Conservation (phyloP, 2,113 vertebrate genomes). For the Peromyscus maniculatus region DNA sequence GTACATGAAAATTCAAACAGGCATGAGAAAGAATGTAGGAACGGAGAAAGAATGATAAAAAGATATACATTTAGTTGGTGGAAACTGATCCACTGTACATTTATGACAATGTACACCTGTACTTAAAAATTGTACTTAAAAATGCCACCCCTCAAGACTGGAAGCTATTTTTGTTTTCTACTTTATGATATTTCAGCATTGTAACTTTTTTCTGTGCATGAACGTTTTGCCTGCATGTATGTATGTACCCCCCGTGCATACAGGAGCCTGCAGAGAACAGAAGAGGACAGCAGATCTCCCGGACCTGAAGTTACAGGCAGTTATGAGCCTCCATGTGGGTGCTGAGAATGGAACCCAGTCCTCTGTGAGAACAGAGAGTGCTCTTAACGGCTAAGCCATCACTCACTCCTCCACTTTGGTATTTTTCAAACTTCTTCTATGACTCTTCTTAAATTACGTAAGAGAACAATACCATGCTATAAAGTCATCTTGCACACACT, state of each 20-base stretch:
- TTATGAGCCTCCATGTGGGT: neutral
- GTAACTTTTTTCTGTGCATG: neutral
- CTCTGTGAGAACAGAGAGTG: neutral
- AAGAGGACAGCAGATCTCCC: no score
- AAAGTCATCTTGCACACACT: constrained; percentile 15
- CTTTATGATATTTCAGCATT: constrained; percentile 18
- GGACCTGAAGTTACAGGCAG: neutral
- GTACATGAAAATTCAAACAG: neutral
- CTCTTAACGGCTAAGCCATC: neutral
- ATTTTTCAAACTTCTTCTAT: constrained; percentile 41
- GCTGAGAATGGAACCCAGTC: neutral
- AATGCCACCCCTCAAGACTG: neutral
- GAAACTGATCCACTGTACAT: constrained; percentile 49
- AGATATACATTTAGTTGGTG: neutral
- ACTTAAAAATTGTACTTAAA: constrained; percentile 34
- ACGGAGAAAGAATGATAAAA: constrained; percentile 43
- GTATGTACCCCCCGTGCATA: neutral
- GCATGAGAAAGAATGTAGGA: constrained; percentile 17
- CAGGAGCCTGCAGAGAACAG: neutral
- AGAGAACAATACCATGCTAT: constrained; percentile 47
- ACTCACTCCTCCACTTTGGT: neutral
- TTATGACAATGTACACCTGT: neutral
- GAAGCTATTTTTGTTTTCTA: constrained; percentile 33
- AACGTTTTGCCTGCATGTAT: neutral
- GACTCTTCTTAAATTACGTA: constrained; percentile 32